Evolutionary conservation across 2,797 vertebrate species (phyloP), one percentile per base, ranked within the genome.

Genomic region (Muscicapa comitata): DNA sequence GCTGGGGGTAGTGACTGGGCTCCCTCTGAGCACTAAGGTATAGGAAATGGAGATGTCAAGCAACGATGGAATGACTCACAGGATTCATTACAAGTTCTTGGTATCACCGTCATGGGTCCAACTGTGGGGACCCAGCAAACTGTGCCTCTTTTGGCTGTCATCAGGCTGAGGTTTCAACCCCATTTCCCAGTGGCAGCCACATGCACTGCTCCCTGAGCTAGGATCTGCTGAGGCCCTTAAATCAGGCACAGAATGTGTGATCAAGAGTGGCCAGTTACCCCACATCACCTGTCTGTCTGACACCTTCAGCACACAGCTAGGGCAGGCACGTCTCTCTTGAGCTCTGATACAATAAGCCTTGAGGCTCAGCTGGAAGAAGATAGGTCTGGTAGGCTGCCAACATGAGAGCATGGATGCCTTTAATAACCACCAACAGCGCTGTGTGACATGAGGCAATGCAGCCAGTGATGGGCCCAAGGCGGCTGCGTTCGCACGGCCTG

Each of bases 401-500:
- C 31, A 9, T 0, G 51, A 89, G n/a, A 82, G 50, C 33, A 40
- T 24, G 66, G 51, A 55, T 26, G 43, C 48, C 42, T 78, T 50
- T 59, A 65, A 53, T 61, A 78, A 68, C 66, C 50, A 75, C 38
- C 57, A 74, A 11, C 25, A n/a, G 45, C 2, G 4, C 13, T 26
- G 42, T 40, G 8, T 5, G 47, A 28, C 62, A 43, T 1, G 25
- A 68, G 59, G 61, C 61, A 92, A 62, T 1, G 1, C 38, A 26
- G 73, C 45, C 62, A 6, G 1, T 2, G 0, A 77, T 3, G 6
- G 40, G 66, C 73, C 3, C 1, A 43, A 58, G 54, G 23, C 0
- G 0, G 47, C 28, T 33, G 25, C 0, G 0, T 51, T 42, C 6
- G 1, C 38, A 23, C 0, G 0, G 51, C 58, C 38, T 6, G 9